Evolutionary conservation across 2,797 vertebrate genomes (phyloP).

Genomic region (Synanceia verrucosa): DNA sequence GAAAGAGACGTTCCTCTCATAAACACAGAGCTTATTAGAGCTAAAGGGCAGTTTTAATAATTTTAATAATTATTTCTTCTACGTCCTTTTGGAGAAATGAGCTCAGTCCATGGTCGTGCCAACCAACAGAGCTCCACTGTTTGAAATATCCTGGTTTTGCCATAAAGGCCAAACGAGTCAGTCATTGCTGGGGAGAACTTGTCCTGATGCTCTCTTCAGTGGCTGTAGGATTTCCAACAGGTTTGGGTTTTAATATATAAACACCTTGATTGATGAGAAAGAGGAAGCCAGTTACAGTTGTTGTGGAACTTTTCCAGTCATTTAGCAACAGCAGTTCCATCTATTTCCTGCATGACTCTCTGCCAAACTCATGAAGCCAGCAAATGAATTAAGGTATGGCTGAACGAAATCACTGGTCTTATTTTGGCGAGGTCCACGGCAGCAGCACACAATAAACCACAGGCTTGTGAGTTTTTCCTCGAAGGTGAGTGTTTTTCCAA

Average conservation of each 20-base stretch:
- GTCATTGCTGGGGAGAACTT: too few species aligned
- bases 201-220: background rate
- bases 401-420: background rate
- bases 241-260: constrained; percentile 14
- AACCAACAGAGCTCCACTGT: too few species aligned
- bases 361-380: constrained; percentile 48
- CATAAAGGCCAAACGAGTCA: too few species aligned
- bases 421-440: constrained; percentile 42
- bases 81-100: too few species aligned
- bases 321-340: constrained; percentile 33
- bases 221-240: background rate
- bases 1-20: too few species aligned
- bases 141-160: too few species aligned
- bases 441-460: constrained; percentile 55
- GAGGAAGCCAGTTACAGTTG: constrained; percentile 24
- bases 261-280: constrained; percentile 12
- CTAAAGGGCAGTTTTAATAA: too few species aligned
- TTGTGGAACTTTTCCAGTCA: constrained; percentile 37
- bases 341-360: constrained; percentile 27
- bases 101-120: too few species aligned
- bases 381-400: background rate
- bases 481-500: constrained; percentile 61
- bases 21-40: too few species aligned
- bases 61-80: too few species aligned
- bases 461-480: constrained; percentile 69